These are phyloP conservation scores for Digitonthophagus gazella DNA, from an alignment of 2,888 invertebrate genomes.

Conservation along the genomic window DNA sequence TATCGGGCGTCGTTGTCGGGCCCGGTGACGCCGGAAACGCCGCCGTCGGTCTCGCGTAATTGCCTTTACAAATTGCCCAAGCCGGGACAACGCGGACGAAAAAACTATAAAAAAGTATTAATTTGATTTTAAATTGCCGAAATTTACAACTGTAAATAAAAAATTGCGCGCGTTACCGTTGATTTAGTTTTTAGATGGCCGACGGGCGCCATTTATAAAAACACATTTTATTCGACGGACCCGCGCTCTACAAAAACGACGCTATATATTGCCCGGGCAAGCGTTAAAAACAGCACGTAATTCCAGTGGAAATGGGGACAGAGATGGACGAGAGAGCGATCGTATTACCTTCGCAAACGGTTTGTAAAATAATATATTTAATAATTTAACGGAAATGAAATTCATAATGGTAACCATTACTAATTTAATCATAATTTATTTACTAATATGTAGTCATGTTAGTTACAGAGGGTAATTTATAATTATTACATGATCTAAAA, in stretches of 20 bases:
- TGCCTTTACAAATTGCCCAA: slow-evolving; percentile 26
- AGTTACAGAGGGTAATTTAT: too few species aligned
- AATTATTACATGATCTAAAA: too few species aligned
- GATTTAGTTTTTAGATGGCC: slow-evolving; percentile 18
- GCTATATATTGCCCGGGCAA: slow-evolving; percentile 10
- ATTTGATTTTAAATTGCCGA: slow-evolving; percentile 34
- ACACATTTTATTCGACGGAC: slow-evolving; percentile 17
- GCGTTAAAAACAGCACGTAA: slow-evolving; percentile 11
- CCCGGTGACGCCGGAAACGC: slow-evolving; percentile 3
- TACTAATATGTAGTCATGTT: too few species aligned
- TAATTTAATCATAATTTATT: too few species aligned
- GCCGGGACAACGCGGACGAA: slow-evolving; percentile 4
- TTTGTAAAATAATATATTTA: neutral
- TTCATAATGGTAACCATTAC: too few species aligned
- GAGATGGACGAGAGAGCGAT: neutral
- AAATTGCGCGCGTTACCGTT: slow-evolving; percentile 15
- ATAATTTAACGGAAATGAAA: neutral
- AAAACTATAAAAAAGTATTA: slow-evolving; percentile 32
- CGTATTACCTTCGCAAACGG: neutral
- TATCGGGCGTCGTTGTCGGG: slow-evolving; percentile 5
- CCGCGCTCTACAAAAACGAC: neutral
- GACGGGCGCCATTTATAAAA: slow-evolving; percentile 17
- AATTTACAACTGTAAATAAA: slow-evolving; percentile 32
- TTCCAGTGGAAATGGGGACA: neutral
- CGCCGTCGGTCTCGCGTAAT: slow-evolving; percentile 23